Percentiles rank a stretch among this genome's conserved stretches.
phyloP scores from a whole-genome alignment of 2,797 vertebrate species.

The Ciconia nigra region DNA sequence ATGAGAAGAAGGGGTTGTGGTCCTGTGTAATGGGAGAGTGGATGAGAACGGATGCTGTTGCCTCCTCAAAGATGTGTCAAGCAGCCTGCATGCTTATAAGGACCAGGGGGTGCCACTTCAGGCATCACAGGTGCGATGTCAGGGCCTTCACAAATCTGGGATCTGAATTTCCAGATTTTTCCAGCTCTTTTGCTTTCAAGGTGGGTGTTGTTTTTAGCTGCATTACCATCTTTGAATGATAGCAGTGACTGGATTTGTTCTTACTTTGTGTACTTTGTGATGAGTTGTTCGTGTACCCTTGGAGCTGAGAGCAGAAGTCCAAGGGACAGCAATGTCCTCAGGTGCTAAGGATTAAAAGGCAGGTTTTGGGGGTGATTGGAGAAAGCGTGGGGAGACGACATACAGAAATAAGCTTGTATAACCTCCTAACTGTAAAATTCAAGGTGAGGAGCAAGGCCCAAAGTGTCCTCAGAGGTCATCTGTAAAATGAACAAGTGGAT shows the following conservation, averaged over 20 bases:
- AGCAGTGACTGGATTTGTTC: background rate
- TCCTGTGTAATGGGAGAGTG: background rate
- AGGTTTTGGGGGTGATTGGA: background rate
- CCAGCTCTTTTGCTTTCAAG: background rate
- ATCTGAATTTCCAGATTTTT: background rate
- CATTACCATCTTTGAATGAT: background rate
- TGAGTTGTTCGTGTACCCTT: background rate
- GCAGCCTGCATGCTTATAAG: background rate
- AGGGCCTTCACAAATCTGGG: background rate
- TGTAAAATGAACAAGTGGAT: background rate
- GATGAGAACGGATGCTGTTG: background rate
- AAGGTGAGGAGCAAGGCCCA: background rate
- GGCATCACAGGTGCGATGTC: accelerated
- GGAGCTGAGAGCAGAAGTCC: background rate
- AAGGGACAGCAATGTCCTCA: background rate
- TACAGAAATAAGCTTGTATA: background rate
- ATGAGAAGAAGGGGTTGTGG: background rate
- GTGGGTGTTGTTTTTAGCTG: background rate
- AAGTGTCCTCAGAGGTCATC: background rate
- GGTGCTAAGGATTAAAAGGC: background rate
- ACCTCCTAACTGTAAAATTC: background rate
- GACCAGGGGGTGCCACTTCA: background rate
- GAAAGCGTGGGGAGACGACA: background rate
- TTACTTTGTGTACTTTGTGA: background rate
- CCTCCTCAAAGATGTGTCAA: background rate